Evolutionary conservation across 2,888 invertebrate species (phyloP), one percentile per base, ranked within the genome.

Genomic region (Sylvicola cinctus): DNA sequence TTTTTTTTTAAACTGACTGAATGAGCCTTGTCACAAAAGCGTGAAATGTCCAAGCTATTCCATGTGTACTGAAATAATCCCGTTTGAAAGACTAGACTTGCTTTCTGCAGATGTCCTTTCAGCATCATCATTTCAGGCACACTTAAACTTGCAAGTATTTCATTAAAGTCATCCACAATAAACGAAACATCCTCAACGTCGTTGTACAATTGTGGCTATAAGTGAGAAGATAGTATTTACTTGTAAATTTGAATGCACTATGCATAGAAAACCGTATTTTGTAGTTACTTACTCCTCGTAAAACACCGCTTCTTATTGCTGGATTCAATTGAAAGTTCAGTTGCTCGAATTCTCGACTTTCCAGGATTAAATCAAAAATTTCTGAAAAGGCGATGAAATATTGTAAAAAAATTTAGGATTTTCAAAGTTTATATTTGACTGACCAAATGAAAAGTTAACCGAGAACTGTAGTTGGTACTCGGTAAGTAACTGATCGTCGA

Each of bases 311-410:
- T 29, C 63, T 56, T 13, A 74, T 48, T 3, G 58, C 52, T 1
- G 58, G 49, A 0, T 70, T 65, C 30, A 74, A 43, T 23, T 58
- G 46, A 40, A 66, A 71, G 2, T 77, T 76, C 29, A 80, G 50
- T 44, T 68, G 68, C 46, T 81, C 80, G 58, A 84, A 64, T 2
- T 79, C 57, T 50, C 78, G 76, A 2, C 77, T 74, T 50, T 81
- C 79, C 15, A 67, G 68, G 42, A 79, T 69, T 1, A 71, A 57
- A 36, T 70, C 66, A 44, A 78, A 78, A 17, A 83, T 59, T 3
- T 69, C 60, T 41, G 15, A 1, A 36, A 40, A 15, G 16, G 8
- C n/a, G 10, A 28, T 28, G 12, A n/a, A 13, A 20, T 20, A 28
- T n/a, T 8, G 6, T 28, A 13, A 28, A 5, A 25, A 28, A 16